A percentile compares a stretch with the other conserved stretches of the same genome.
Conservation (phyloP, 2,797 vertebrate genomes). For the Pipistrellus kuhlii region DNA sequence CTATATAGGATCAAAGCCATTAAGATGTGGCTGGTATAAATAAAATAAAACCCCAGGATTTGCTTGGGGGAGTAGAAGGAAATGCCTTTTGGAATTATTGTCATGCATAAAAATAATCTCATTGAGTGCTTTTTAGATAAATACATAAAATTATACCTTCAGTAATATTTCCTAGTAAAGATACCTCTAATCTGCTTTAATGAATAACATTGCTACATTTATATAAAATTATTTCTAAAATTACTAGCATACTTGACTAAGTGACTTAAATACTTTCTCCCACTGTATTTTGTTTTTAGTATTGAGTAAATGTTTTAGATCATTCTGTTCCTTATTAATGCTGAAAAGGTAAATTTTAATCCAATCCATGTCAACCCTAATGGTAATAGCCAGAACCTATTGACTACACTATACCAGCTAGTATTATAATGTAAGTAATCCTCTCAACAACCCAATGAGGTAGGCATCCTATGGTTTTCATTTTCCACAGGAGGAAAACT, state of each 20-base stretch:
- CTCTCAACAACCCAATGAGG: background rate
- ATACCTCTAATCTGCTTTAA: background rate
- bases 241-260: background rate
- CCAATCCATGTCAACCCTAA: background rate
- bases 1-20: background rate
- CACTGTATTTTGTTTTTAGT: background rate
- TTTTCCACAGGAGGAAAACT: slow-evolving; percentile 32
- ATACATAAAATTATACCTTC: background rate
- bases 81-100: background rate
- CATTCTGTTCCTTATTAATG: background rate
- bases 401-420: background rate
- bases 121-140: background rate
- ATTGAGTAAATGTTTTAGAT: background rate
- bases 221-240: slow-evolving; percentile 22
- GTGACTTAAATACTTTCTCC: background rate
- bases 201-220: background rate
- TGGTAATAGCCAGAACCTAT: background rate
- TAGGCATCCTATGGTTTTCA: background rate
- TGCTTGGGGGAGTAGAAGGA: background rate
- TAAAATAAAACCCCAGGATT: background rate
- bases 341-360: background rate
- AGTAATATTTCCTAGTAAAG: slow-evolving; percentile 22
- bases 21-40: background rate
- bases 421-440: background rate
- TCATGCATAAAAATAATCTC: slow-evolving; percentile 23